Evolutionary conservation across 2,888 invertebrate genomes (phyloP).

Genomic region (Dugesia japonica): DNA sequence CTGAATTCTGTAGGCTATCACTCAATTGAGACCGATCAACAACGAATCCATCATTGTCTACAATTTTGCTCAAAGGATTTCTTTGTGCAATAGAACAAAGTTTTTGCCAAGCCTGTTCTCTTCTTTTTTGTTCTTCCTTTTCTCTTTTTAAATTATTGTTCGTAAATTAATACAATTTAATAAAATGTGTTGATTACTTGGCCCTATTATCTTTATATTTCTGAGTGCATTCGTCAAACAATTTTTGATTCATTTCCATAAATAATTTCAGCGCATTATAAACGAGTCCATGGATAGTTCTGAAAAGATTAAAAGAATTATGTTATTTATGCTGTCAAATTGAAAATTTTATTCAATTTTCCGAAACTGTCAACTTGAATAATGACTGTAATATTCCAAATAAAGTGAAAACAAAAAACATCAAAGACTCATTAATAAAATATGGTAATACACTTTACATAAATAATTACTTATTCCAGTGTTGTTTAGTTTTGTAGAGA

Average conservation of each 20-base stretch:
- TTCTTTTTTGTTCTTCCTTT: conserved; percentile 23
- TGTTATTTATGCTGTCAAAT: too few species aligned
- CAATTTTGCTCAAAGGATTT: conserved; percentile 31
- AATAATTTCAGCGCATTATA: conserved; percentile 99
- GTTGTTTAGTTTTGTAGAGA: conserved; percentile 92
- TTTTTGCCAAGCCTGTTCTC: conserved; percentile 32
- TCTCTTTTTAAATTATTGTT: conserved; percentile 27
- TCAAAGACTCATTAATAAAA: too few species aligned
- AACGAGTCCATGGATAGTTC: conserved; percentile 87
- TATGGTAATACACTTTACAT: background rate
- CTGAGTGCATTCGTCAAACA: conserved; percentile 67
- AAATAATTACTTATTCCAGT: conserved; percentile 72
- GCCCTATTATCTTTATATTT: conserved; percentile 30
- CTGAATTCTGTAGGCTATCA: background rate
- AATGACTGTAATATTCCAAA: background rate
- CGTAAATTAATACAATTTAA: background rate
- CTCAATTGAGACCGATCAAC: background rate
- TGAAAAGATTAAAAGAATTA: too few species aligned
- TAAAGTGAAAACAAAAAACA: background rate
- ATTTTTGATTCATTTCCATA: conserved; percentile 99
- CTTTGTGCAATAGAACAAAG: conserved; percentile 11
- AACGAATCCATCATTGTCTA: background rate
- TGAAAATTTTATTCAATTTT: too few species aligned
- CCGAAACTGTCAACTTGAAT: too few species aligned
- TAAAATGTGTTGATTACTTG: conserved; percentile 10